Evolutionary conservation across 1,140 invertebrate genomes (phyloP), one percentile per base, ranked within the genome.

Genomic region (Ceratina calcarata): DNA sequence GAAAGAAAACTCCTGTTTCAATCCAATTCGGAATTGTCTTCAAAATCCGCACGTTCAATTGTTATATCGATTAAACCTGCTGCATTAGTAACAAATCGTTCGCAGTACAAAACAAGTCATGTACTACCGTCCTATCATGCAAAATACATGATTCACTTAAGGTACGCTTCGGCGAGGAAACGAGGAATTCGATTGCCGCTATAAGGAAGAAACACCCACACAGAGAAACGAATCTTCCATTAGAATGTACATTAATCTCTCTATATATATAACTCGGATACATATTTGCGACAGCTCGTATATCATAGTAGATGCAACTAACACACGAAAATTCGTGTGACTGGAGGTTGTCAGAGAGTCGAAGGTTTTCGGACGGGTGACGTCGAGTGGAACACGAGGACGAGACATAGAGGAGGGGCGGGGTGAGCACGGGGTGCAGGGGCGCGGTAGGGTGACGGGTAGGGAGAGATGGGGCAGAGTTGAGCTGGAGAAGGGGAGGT

Each of bases 401-500:
- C 85, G 89, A 88, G 87, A 84, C 85, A 90, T 86, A 83, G 81
- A 82, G 74, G 58, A 69, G 75, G 60, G 61, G 78, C 27, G 82
- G 78, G 75, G 79, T 79, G 88, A 90, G 86, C 79, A 87, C 87
- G 90, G 90, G 87, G 82, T 87, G 88, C 82, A 87, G 89, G 88
- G 88, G 89, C 82, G 87, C 90, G 88, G 91, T 90, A 84, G 85
- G 83, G 88, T 80, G 88, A 87, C 91, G 89, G 87, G 90, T 78
- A 87, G 89, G 88, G 90, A 82, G 87, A 90, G 88, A 91, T 89
- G 85, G 88, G 85, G 89, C 78, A 81, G 87, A 90, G 90, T 85
- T 90, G 87, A 91, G 90, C 90, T 86, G 91, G 91, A 85, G 86
- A 88, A 88, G 90, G 90, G 91, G 93, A 93, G 93, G 92, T 93